Evolutionary conservation across 2,797 vertebrate species (phyloP).

Genomic region (Sphenopsis melanotis): DNA sequence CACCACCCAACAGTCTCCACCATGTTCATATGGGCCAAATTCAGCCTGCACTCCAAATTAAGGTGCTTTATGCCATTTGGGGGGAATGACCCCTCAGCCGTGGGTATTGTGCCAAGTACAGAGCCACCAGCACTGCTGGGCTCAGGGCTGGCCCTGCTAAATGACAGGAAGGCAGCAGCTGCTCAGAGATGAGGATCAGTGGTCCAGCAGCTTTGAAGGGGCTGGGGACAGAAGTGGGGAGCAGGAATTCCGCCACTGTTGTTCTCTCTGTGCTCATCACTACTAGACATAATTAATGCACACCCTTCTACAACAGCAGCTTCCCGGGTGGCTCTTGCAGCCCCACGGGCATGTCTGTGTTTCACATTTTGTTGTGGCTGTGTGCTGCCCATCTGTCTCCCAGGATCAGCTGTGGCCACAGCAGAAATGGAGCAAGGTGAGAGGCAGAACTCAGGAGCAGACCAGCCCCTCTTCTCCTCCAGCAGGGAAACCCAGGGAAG

Average conservation of each 20-base stretch:
- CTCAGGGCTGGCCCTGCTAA: background rate
- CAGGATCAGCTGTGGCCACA: background rate
- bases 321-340: rapidly evolving
- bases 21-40: background rate
- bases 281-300: rapidly evolving
- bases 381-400: rapidly evolving
- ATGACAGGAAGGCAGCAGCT: background rate
- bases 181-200: background rate
- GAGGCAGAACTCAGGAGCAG: background rate
- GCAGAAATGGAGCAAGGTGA: background rate
- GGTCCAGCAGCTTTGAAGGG: background rate
- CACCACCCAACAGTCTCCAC: background rate
- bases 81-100: background rate
- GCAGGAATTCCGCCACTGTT: background rate
- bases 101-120: rapidly evolving
- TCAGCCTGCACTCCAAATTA: background rate
- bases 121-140: background rate
- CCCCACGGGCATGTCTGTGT: rapidly evolving
- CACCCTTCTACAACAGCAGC: background rate
- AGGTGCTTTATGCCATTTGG: background rate
- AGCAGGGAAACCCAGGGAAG: background rate
- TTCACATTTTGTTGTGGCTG: background rate
- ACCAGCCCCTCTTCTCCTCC: background rate
- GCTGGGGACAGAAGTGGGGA: background rate
- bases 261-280: background rate